Percentiles rank a stretch among this genome's conserved stretches.
Evolutionary conservation across 2,888 invertebrate genomes (phyloP).

Genomic region (Drosophila formosana): DNA sequence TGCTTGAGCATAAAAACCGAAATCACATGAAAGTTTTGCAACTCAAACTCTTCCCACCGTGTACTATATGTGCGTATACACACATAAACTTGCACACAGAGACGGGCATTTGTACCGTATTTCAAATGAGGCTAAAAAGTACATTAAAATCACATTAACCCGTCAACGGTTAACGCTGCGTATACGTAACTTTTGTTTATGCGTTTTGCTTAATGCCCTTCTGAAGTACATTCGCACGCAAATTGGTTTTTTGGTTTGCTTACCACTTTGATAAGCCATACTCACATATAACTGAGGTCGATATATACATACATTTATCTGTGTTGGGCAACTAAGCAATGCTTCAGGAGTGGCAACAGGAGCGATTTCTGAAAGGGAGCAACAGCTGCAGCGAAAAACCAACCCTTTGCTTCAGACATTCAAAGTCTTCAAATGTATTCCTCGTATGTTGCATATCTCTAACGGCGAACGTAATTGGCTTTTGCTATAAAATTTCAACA

Average conservation of each 20-base stretch:
- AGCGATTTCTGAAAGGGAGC: neutral
- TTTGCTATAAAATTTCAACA: constrained; percentile 67
- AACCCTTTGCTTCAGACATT: constrained; percentile 40
- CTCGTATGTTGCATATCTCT: constrained; percentile 20
- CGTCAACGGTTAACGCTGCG: constrained; percentile 74
- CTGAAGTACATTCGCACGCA: constrained; percentile 62
- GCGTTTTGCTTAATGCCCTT: constrained; percentile 68
- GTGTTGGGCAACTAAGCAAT: constrained; percentile 11
- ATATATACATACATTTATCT: constrained; percentile 10
- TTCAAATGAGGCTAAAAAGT: constrained; percentile 59
- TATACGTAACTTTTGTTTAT: constrained; percentile 78
- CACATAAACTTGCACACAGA: constrained; percentile 12
- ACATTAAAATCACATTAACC: constrained; percentile 81
- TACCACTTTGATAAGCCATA: constrained; percentile 46
- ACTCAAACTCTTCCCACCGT: constrained; percentile 15
- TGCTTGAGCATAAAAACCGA: constrained; percentile 27
- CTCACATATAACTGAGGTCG: constrained; percentile 8
- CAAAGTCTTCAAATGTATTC: constrained; percentile 33
- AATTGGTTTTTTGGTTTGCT: constrained; percentile 48
- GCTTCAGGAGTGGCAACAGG: neutral
- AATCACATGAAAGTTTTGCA: constrained; percentile 63
- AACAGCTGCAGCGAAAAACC: constrained; percentile 5
- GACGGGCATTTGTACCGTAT: constrained; percentile 7
- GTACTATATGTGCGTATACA: neutral
- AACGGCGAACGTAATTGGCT: constrained; percentile 61